Evolutionary conservation across 2,888 invertebrate species (phyloP).

Genomic region (Monopis laevigella): DNA sequence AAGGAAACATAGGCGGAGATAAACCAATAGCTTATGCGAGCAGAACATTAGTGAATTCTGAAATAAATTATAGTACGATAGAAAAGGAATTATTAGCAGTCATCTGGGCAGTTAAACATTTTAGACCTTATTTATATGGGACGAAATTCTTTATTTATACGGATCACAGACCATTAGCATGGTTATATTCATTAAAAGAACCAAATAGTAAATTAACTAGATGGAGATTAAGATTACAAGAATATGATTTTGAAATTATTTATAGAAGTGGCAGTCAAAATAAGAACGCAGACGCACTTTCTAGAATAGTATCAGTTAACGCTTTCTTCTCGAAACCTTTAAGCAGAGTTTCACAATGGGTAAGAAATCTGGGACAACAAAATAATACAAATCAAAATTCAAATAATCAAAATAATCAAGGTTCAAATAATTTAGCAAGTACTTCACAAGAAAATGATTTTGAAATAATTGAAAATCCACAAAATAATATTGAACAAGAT

Average conservation of each 20-base stretch:
- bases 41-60: slow-evolving; percentile 19
- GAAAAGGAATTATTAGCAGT: slow-evolving; percentile 25
- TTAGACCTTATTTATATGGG: slow-evolving; percentile 28
- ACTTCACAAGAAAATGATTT: no score
- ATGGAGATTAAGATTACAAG: slow-evolving; percentile 27
- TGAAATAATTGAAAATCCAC: no score
- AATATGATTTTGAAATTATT: slow-evolving; percentile 27
- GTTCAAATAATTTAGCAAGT: no score
- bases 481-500: no score
- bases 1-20: slow-evolving; percentile 19
- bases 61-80: slow-evolving; percentile 21
- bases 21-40: slow-evolving; percentile 22
- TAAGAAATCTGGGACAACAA: no score
- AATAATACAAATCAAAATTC: no score
- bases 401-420: no score
- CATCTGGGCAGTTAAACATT: slow-evolving; percentile 23
- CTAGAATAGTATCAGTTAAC: not conserved
- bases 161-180: slow-evolving; percentile 24
- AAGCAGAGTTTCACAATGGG: no score
- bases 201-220: slow-evolving; percentile 25
- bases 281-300: no score
- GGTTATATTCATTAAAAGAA: slow-evolving; percentile 24
- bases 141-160: slow-evolving; percentile 25
- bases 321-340: no score
- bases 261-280: slow-evolving; percentile 23